These are phyloP conservation scores for Ceratothoa steindachneri DNA, from an alignment of 2,888 invertebrate genomes.

Conservation along the genomic window DNA sequence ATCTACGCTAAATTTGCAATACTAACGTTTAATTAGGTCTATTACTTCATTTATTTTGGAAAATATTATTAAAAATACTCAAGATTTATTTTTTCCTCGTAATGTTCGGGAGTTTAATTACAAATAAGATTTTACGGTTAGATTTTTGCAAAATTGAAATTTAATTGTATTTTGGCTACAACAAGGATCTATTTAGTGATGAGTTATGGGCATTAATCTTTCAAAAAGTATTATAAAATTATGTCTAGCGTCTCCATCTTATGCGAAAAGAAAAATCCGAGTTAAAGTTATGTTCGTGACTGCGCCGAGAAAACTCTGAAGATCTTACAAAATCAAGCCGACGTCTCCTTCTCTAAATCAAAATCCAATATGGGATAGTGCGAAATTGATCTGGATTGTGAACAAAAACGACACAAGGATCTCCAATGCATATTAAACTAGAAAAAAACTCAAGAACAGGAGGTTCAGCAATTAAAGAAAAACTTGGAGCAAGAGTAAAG, in stretches of 20 bases:
- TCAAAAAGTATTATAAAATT: not conserved
- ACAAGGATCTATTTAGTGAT: not conserved
- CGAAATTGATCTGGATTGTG: not conserved
- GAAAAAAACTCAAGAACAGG: not conserved
- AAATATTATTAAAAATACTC: too few species aligned
- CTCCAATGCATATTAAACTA: not conserved
- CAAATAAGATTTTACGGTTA: too few species aligned
- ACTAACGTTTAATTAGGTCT: too few species aligned
- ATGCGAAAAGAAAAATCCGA: not conserved
- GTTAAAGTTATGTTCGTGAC: not conserved
- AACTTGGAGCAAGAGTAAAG: not conserved
- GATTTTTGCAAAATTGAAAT: not conserved
- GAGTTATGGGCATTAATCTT: not conserved
- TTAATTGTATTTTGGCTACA: not conserved
- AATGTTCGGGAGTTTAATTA: too few species aligned
- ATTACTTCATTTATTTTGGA: too few species aligned
- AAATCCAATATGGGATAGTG: not conserved
- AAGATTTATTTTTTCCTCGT: too few species aligned
- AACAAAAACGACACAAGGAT: not conserved
- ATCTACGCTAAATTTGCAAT: too few species aligned
- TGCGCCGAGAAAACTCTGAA: not conserved
- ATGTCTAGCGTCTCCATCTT: not conserved
- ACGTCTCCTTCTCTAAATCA: not conserved
- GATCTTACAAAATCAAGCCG: not conserved
- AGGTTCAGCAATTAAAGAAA: not conserved